These are phyloP conservation scores for Drosophila kokeensis DNA, from an alignment of 2,888 invertebrate genomes.

Conservation along the genomic window DNA sequence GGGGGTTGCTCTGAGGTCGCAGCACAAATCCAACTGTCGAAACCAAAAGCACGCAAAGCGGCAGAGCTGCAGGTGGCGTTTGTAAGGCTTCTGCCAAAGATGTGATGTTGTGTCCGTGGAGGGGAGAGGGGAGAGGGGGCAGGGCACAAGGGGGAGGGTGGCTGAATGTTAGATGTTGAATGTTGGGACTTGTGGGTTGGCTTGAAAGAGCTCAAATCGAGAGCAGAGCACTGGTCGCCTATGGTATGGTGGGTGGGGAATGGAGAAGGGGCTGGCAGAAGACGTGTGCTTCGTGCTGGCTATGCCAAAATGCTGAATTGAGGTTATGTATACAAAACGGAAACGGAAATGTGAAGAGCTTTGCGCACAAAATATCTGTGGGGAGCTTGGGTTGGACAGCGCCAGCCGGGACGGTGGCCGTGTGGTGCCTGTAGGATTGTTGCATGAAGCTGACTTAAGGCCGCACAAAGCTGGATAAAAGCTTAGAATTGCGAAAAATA, in stretches of 20 bases:
- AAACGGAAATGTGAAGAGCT: conserved; percentile 80
- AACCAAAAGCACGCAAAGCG: conserved; percentile 81
- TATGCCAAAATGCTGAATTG: conserved; percentile 79
- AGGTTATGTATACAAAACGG: conserved; percentile 83
- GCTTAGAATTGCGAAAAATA: conserved; percentile 77
- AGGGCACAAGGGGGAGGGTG: neutral
- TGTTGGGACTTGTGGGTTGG: conserved; percentile 23
- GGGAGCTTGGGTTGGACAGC: conserved; percentile 25
- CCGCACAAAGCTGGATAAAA: conserved; percentile 73
- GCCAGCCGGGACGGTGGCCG: conserved; percentile 4
- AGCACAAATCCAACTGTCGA: conserved; percentile 83
- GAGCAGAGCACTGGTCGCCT: conserved; percentile 23
- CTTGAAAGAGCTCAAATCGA: conserved; percentile 52
- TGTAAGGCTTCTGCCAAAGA: conserved; percentile 55
- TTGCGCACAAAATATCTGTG: conserved; percentile 79
- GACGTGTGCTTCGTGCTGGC: conserved; percentile 54
- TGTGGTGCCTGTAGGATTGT: conserved; percentile 37
- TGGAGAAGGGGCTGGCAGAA: neutral
- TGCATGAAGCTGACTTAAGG: conserved; percentile 68
- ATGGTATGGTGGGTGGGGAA: neutral
- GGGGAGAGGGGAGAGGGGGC: neutral
- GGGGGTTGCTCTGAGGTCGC: conserved; percentile 72
- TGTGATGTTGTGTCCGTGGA: neutral
- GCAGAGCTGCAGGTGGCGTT: conserved; percentile 77
- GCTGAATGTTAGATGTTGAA: conserved; percentile 1